Evolutionary conservation across 2,113 vertebrate species (phyloP).

Genomic region (Dolichallabes microphthalmus): DNA sequence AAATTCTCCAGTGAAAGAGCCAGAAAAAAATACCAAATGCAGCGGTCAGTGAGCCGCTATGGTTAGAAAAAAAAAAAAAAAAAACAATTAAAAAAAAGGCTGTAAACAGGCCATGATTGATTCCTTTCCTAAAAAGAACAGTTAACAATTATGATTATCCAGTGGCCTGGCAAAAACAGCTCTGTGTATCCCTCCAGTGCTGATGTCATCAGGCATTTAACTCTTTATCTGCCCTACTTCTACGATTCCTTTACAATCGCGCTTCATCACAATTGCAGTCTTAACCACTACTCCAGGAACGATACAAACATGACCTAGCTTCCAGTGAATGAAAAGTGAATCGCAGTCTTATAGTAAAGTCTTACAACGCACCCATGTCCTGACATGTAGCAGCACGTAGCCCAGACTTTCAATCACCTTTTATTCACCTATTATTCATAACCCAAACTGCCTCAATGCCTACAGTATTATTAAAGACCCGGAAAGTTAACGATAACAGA

Average conservation of each 20-base stretch:
- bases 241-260: constrained; percentile 9
- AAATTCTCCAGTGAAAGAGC: neutral
- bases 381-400: neutral
- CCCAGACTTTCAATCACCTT: neutral
- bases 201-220: constrained; percentile 48
- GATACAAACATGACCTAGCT: neutral
- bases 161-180: constrained; percentile 49
- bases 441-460: neutral
- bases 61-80: neutral
- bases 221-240: constrained; percentile 52
- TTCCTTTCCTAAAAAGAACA: constrained; percentile 22
- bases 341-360: neutral
- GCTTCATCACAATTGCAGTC: neutral
- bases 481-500: neutral
- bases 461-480: neutral
- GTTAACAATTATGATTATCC: constrained; percentile 35
- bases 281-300: neutral
- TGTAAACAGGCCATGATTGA: constrained; percentile 8
- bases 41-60: neutral
- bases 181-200: neutral
- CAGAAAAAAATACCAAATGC: neutral
- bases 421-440: neutral
- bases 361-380: neutral
- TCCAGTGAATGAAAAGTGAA: neutral
- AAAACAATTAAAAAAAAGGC: neutral